A percentile compares a stretch with the other conserved stretches of the same genome.
Evolutionary conservation across 1,140 invertebrate species (phyloP).

Genomic region (Caenorhabditis brenneri): DNA sequence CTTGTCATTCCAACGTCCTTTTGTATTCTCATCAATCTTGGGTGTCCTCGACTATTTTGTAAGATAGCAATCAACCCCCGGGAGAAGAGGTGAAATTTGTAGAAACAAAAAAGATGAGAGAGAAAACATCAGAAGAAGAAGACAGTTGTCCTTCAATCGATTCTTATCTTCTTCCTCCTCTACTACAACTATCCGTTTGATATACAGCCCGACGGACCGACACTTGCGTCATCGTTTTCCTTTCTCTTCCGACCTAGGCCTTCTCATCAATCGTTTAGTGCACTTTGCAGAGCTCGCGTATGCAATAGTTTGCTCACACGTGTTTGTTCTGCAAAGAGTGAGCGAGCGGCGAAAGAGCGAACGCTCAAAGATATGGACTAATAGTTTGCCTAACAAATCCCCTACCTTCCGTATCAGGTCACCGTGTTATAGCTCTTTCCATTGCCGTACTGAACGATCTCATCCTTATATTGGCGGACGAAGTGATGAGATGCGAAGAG

Average conservation of each 20-base stretch:
- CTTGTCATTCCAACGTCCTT: conserved; percentile 1
- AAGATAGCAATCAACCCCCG: conserved; percentile 31
- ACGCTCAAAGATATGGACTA: conserved; percentile 26
- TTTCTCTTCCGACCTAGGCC: background rate
- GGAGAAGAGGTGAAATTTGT: background rate
- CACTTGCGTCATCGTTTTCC: conserved; percentile 23
- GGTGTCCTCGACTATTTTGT: conserved; percentile 12
- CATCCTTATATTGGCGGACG: conserved; percentile 3
- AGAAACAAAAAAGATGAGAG: background rate
- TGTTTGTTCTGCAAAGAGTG: conserved; percentile 24
- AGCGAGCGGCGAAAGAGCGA: background rate
- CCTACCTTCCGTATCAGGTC: background rate
- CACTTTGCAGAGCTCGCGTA: background rate
- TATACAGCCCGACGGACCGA: conserved; percentile 17
- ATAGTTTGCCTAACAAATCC: conserved; percentile 30
- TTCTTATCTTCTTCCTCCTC: conserved; percentile 1
- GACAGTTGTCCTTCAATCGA: conserved; percentile 43
- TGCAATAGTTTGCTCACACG: conserved; percentile 31
- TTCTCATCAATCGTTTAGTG: conserved; percentile 36
- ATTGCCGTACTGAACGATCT: conserved; percentile 43
- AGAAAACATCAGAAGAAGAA: background rate
- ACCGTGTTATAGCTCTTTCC: background rate
- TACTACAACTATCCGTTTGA: conserved; percentile 30
- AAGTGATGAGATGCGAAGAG: conserved; percentile 41
- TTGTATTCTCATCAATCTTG: conserved; percentile 30